Percentiles rank a stretch among this genome's conserved stretches.
Conservation (phyloP, 1,140 invertebrate species). For the silkworm (Bombyx mori) region ASM3026992v2 NC_085123.1:13222501-13223000, state of each 20-base stretch:
- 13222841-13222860: constrained; percentile 1
- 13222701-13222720: not conserved
- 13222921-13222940: not conserved
- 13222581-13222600: too few species aligned
- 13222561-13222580: too few species aligned
- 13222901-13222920: constrained; percentile 1
- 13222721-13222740: not conserved
- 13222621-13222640: too few species aligned
- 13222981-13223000: too few species aligned
- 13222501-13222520: too few species aligned
- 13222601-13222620: too few species aligned
- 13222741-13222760: not conserved
- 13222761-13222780: not conserved
- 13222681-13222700: too few species aligned
- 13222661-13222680: too few species aligned
- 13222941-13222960: not conserved
- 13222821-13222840: constrained; percentile 3
- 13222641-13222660: too few species aligned
- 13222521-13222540: too few species aligned
- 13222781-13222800: not conserved
- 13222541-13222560: too few species aligned
- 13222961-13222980: not conserved
- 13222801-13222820: not conserved
- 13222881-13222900: constrained; percentile 2
- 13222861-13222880: not conserved